Evolutionary conservation across 2,797 vertebrate species (phyloP), one percentile per base, ranked within the genome.

Genomic region (Schizopygopsis malacanthus): DNA sequence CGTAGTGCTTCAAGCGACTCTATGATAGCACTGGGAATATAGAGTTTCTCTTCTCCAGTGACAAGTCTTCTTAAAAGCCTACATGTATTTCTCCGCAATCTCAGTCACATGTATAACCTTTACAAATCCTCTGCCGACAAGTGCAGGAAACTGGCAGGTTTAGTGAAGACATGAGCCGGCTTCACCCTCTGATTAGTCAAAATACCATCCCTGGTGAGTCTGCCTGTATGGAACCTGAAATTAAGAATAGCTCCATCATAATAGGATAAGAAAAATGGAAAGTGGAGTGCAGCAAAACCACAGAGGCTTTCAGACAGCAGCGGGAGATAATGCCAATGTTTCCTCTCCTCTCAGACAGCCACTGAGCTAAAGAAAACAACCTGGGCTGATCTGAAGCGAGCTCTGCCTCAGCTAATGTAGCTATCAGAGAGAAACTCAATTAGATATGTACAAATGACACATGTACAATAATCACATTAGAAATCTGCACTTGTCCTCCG

Each of bases 1-100:
- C 63, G 63, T 81, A 69, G 80, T 76, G 47, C 75, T 79, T 83
- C 3, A 25, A 78, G 45, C 82, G 69, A 61, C 85, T 84, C 77
- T 45, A 85, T 41, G 80, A 69, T 61, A 81, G 52, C 76, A 39
- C 3, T 16, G 79, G 79, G 83, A 83, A 41, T 90, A 87, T 90
- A 71, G 77, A 5, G 88, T 91, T 91, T 77, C 89, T 47, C 52
- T 69, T 85, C 73, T 91, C 69, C 81, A 80, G 85, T 88, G 80
- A 84, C 81, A 25, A 67, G 86, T 65, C 47, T 75, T 73, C 47
- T 67, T 63, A 41, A 65, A 79, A 45, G 47, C 54, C 59, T 43
- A 61, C 37, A 73, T 65, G 76, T 72, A 45, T 87, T 78, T 54
- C 65, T 79, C 54, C 5, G 2, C 41, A 59, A 65, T 79, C 47